Conservation (phyloP, 2,113 vertebrate genomes). For the Uria lomvia region DNA sequence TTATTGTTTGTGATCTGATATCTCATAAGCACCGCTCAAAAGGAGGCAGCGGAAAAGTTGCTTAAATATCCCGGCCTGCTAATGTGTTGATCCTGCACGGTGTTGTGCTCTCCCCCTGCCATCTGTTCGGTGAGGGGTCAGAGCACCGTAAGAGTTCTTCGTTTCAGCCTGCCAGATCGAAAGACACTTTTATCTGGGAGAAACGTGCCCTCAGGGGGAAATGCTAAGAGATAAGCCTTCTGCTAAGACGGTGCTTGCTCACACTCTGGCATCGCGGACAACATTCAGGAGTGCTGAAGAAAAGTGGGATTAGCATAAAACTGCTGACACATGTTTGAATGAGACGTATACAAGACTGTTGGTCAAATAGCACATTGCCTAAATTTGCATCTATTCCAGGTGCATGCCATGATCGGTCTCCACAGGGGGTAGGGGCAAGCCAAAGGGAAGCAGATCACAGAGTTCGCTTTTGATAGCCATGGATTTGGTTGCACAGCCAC, state of each 20-base stretch:
- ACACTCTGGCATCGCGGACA: not conserved
- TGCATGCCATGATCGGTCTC: not conserved
- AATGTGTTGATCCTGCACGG: not conserved
- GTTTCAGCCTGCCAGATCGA: not conserved
- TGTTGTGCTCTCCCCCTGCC: not conserved
- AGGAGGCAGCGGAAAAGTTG: not conserved
- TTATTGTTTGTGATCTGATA: not conserved
- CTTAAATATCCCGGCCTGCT: not conserved
- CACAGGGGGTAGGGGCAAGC: not conserved
- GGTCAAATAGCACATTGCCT: not conserved
- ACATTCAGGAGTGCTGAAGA: not conserved
- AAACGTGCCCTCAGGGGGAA: not conserved
- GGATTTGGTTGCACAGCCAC: not conserved
- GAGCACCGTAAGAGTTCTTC: not conserved
- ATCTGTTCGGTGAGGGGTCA: not conserved
- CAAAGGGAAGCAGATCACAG: not conserved
- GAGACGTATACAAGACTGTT: not conserved
- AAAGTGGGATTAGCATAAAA: not conserved
- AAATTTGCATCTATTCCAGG: not conserved
- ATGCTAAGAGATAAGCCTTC: not conserved
- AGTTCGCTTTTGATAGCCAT: not conserved
- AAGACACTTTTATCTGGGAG: not conserved
- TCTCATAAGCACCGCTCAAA: not conserved
- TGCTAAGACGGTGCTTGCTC: not conserved
- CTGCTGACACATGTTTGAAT: not conserved